Evolutionary conservation across 2,797 vertebrate genomes (phyloP).

Genomic region (Myotis daubentonii): DNA sequence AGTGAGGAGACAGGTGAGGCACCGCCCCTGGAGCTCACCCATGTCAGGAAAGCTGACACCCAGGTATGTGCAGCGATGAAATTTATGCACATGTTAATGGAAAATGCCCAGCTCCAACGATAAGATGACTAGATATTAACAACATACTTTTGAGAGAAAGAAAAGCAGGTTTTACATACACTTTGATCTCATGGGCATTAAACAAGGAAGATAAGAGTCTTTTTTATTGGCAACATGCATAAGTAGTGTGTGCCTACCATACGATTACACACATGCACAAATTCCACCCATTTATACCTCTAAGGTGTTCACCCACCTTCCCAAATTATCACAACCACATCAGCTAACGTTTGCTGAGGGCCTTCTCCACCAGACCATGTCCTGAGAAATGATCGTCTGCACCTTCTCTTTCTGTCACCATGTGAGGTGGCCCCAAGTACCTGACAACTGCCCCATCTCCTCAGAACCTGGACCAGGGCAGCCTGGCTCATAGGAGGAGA

Average conservation of each 20-base stretch:
- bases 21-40: not conserved
- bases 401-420: not conserved
- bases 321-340: not conserved
- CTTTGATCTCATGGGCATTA: not conserved
- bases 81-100: too few relatives aligned
- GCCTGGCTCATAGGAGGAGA: rapidly evolving
- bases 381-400: not conserved
- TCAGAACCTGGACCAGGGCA: not conserved
- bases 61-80: too few relatives aligned
- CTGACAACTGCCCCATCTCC: rapidly evolving
- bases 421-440: too few relatives aligned
- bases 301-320: rapidly evolving
- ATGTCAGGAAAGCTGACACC: not conserved
- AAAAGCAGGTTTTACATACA: not conserved
- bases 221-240: rapidly evolving
- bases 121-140: not conserved
- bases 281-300: not conserved
- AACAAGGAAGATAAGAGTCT: too few relatives aligned
- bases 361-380: not conserved
- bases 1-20: not conserved
- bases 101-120: not conserved
- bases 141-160: not conserved
- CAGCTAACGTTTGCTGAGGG: rapidly evolving
- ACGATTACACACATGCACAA: too few relatives aligned
- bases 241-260: not conserved